Base-by-base conservation (phyloP, 2,888 invertebrate genomes). In the Megalurothrips usitatus region DNA sequence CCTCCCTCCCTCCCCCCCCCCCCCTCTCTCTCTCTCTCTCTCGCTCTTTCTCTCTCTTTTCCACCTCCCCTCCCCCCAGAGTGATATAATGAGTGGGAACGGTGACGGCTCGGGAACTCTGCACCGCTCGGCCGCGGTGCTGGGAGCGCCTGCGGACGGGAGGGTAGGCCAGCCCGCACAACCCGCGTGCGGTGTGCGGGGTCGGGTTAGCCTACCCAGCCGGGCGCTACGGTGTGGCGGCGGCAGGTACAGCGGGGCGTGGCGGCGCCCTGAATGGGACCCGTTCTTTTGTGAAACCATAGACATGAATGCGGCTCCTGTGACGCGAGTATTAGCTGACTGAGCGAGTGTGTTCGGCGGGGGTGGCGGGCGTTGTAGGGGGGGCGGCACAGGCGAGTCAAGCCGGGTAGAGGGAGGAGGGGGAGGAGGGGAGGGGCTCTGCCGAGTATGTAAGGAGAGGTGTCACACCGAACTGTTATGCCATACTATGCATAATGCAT, bases 401-500 rank as follows among this genome's bases (percentile, higher is more conserved):
- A n/a, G n/a, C n/a, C n/a, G n/a, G n/a, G n/a, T n/a, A n/a, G n/a
- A 43, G 34, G 34, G 34, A 43, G 34, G 34, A 43, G 6, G 6
- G 34, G 34, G 34, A 6, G 34, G 6, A 6, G 34, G 34, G 34
- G 34, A 6, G 6, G 34, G 34, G 34, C 34, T 6, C 34, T 58
- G 58, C n/a, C 58, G 17, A n/a, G 58, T 17, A 58, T n/a, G 58
- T 58, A 58, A 58, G 58, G 58, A 58, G 58, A 58, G 58, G 58
- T 58, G 58, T 58, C 58, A n/a, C 58, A 58, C 58, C 58, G n/a
- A 58, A n/a, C 58, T 58, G 58, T 58, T 58, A 58, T 58, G 58
- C 58, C 58, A 58, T 58, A 58, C 58, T 14, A 58, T 58, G n/a
- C 58, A 58, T 58, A 19, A 58, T 58, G 58, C 58, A 58, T 58